Evolutionary conservation across 1,140 invertebrate genomes (phyloP), one percentile per base, ranked within the genome.

Genomic region (Meloidogyne chitwoodi): DNA sequence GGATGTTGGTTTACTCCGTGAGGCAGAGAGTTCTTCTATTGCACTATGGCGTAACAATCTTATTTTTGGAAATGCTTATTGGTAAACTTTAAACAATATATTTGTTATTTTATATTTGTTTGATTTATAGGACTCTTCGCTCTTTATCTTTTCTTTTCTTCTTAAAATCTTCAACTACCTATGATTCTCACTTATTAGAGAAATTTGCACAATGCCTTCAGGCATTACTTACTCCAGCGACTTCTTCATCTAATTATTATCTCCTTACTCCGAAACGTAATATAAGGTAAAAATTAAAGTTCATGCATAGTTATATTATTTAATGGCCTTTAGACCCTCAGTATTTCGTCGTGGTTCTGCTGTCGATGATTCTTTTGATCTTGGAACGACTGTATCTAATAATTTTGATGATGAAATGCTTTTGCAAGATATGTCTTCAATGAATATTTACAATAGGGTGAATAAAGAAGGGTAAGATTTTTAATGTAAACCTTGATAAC

Each of bases 171-270:
- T 38, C 73, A 29, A 77, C 31, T n/a, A 63, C 65, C 6, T 26
- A 77, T 22, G 76, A 77, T 26, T 24, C 56, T 31, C 61, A 74
- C 14, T 24, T 65, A 29, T 61, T 77, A 24, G 41, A 74, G 22
- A 68, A 75, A 22, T 44, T 62, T 48, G 76, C 71, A 29, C 27
- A 74, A n/a, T 77, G 76, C 31, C 24, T 77, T 31, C 66, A 78
- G 31, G 71, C 76, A 31, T 44, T 77, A 22, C 29, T 77, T n/a
- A 77, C 68, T n/a, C 75, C 75, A n/a, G 22, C 16, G 22, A 72
- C 75, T 24, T 31, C 75, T 22, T 68, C 75, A 26, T 44, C 29
- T 24, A 73, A 12, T 22, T 34, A 26, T 29, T 76, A 74, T 69
- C 48, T 76, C 3, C 6, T 38, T 14, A 76, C 75, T 29, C 75